Conservation (phyloP, 2,888 invertebrate genomes). For the Chouioia cunea region DNA sequence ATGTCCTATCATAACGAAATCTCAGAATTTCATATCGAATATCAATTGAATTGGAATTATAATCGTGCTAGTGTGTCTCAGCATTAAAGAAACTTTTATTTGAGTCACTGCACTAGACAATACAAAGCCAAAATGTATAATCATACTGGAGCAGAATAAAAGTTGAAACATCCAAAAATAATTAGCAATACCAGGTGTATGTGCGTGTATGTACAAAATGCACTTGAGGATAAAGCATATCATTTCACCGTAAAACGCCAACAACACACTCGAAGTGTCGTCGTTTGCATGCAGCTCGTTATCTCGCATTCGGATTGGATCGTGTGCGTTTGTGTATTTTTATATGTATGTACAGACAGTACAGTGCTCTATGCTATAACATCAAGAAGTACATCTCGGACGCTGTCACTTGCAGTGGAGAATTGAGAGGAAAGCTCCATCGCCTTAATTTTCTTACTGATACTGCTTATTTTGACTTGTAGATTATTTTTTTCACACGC, state of each 20-base stretch:
- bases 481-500: no score
- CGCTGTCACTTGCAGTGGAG: constrained; percentile 36
- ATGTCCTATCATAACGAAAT: background rate
- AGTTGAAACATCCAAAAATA: no score
- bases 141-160: background rate
- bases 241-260: no score
- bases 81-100: background rate
- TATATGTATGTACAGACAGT: no score
- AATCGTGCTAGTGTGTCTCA: constrained; percentile 1
- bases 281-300: constrained; percentile 38
- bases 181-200: no score
- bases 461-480: no score
- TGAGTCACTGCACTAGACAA: background rate
- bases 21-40: background rate
- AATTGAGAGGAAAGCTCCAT: background rate
- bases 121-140: no score
- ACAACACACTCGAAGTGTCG: background rate
- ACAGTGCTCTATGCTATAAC: no score
- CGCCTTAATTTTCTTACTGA: constrained; percentile 33
- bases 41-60: background rate
- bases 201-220: no score
- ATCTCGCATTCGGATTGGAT: constrained; percentile 32
- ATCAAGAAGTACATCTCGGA: background rate
- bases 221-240: no score
- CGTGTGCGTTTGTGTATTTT: background rate